Evolutionary conservation across 30 jellyfish, hydroid and myxozoan genomes (phyloP), one percentile per base, ranked within the genome.

Genomic region (Nemopilema nomurai): DNA sequence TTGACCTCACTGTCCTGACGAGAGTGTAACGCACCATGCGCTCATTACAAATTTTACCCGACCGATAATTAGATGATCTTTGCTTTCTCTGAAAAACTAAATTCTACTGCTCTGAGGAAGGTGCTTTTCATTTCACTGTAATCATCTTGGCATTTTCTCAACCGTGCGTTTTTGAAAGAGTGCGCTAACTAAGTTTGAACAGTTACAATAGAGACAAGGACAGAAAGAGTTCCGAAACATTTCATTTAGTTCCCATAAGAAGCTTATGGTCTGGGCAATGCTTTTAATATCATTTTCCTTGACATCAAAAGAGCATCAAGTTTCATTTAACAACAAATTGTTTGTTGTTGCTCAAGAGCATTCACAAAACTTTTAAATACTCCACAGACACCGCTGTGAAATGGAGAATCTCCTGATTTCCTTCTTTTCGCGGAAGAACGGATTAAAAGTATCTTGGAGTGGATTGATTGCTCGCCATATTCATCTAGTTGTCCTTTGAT

Each of bases 371-470:
- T 77, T 8, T 74, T 31, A 27, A 73, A 73, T 0, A 0, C 67
- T 23, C 76, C 78, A 63, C 83, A 73, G 51, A 66, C 83, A 73
- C 70, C 29, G 83, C 70, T 66, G 70, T 41, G 16, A 29, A 66
- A 66, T 73, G 4, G 83, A 73, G 49, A 22, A 20, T 18, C 77
- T 67, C 49, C 31, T 67, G 50, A 67, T 67, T 67, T 33, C 83
- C 83, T 73, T 73, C 70, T 73, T 66, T 73, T 73, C 70, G n/a
- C 63, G 70, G 83, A 73, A 73, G 83, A 73, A 28, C 0, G 70
- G 83, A 33, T 73, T 73, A 73, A 41, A 1, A 3, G 57, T 41
- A 41, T 41, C 13, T 41, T 41, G 57, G 57, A 6, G 57, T 41
- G 6, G 57, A 41, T 41, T 3, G 57, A 41, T 3, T 41, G 57